Evolutionary conservation across 2,797 vertebrate genomes (phyloP), one percentile per base, ranked within the genome.

Genomic region (Adrianichthys oophorus): DNA sequence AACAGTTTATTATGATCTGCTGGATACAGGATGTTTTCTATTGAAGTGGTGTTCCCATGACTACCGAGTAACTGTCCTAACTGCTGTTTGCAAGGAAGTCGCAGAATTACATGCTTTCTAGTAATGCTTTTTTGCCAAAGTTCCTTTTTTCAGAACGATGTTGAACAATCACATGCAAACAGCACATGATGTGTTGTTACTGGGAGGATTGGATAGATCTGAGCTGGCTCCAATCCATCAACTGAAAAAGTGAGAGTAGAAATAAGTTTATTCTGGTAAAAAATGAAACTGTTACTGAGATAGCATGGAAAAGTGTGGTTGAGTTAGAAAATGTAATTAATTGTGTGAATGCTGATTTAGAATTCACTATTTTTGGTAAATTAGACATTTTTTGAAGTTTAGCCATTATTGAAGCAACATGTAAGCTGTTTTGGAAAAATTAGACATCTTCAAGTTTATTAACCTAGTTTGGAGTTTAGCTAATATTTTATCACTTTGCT

Each of bases 31-130:
- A 59, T 52, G 51, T 18, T 56, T 48, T 32, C 56, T 56, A 45
- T 59, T 50, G 37, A 21, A 63, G 16, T 10, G 10, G 43, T 44
- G 55, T 74, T 73, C 48, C 68, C 76, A 80, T 84, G 73, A 75
- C 80, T 19, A 59, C 58, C 51, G n/a, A 59, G 6, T 60, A 48
- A 42, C 19, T 47, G 44, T 65, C 10, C 54, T 54, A n/a, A 56
- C 10, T 24, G 51, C 7, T 41, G 52, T 66, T 74, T 52, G 17
- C 51, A 24, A 49, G 58, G 63, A 72, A 76, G 58, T 77, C 64
- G 73, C 21, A 62, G 19, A 51, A 62, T 56, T 52, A 57, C 43
- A 60, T 37, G 56, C 15, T 0, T 15, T 32, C 14, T 40, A 61
- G 40, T 73, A 52, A 63, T 26, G 53, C 42, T 62, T 44, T 57